Conservation (phyloP, 2,113 vertebrate species). For the Hippocampus zosterae region DNA sequence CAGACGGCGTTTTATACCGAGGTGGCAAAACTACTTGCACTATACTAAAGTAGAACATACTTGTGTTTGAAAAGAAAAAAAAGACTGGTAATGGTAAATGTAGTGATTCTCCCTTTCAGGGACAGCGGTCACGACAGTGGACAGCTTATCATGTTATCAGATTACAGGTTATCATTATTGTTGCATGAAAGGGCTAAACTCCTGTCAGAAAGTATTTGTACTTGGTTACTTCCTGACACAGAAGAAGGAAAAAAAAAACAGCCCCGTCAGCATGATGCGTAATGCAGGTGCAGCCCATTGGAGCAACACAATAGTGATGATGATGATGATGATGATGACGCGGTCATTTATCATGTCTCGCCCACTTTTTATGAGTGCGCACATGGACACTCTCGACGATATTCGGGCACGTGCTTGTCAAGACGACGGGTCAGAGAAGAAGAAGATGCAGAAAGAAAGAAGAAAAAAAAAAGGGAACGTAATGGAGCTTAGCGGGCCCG, state of each 20-base stretch:
- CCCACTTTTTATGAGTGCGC: background rate
- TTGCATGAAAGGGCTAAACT: too few relatives aligned
- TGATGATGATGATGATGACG: conserved; percentile 1
- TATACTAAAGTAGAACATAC: too few relatives aligned
- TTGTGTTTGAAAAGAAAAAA: too few relatives aligned
- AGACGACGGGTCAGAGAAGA: conserved; percentile 47
- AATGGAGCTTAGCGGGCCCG: conserved; percentile 32
- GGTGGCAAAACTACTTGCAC: too few relatives aligned
- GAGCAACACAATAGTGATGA: background rate
- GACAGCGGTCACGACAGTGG: too few relatives aligned
- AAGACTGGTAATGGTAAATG: too few relatives aligned
- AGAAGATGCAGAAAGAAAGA: conserved; percentile 20
- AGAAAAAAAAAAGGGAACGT: conserved; percentile 29
- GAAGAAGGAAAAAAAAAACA: background rate
- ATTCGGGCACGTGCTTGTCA: conserved; percentile 52
- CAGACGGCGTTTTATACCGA: too few relatives aligned
- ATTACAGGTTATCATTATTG: too few relatives aligned
- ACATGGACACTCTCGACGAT: background rate
- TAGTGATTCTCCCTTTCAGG: too few relatives aligned
- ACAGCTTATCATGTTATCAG: too few relatives aligned
- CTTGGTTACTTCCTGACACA: background rate
- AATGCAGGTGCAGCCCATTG: background rate
- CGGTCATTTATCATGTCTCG: background rate
- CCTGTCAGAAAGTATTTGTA: background rate
- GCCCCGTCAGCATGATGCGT: background rate